These are phyloP conservation scores for Pangasius djambal DNA, from an alignment of 2,797 vertebrate genomes.

Conservation along the genomic window DNA sequence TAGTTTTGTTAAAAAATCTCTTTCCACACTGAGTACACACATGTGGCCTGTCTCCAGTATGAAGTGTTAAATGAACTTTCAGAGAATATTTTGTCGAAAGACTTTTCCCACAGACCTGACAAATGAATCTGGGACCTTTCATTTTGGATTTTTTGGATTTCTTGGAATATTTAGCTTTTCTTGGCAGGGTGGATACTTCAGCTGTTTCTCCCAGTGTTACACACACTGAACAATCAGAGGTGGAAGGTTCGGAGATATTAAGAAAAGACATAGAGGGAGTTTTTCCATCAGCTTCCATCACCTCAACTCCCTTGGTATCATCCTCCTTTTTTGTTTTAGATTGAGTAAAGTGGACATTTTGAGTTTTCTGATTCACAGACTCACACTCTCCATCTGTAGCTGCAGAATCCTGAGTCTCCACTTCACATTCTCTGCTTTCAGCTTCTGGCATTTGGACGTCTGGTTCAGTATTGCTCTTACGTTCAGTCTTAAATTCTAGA, in stretches of 20 bases:
- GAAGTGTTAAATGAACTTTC: conserved; percentile 15
- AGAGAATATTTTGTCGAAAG: conserved; percentile 37
- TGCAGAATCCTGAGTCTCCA: too few species aligned
- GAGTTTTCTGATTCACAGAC: too few species aligned
- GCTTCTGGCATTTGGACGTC: too few species aligned
- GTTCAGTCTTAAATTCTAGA: too few species aligned
- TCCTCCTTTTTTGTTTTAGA: too few species aligned
- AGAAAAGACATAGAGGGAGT: neutral
- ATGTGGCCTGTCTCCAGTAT: conserved; percentile 12
- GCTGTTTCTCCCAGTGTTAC: neutral
- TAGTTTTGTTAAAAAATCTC: conserved; percentile 16
- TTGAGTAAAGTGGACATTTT: too few species aligned
- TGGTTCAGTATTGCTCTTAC: too few species aligned
- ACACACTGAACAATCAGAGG: neutral
- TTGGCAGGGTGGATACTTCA: neutral
- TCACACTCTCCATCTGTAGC: too few species aligned
- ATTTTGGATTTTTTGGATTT: neutral
- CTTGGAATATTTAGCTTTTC: neutral
- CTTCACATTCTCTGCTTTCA: too few species aligned
- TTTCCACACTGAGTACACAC: conserved; percentile 32
- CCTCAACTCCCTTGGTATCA: too few species aligned
- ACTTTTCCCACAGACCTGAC: conserved; percentile 35
- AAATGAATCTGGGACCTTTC: conserved; percentile 9
- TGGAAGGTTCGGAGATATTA: neutral
- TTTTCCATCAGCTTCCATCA: neutral